Base-by-base conservation (phyloP, 2,797 vertebrate species). In the Bradypus variegatus region DNA sequence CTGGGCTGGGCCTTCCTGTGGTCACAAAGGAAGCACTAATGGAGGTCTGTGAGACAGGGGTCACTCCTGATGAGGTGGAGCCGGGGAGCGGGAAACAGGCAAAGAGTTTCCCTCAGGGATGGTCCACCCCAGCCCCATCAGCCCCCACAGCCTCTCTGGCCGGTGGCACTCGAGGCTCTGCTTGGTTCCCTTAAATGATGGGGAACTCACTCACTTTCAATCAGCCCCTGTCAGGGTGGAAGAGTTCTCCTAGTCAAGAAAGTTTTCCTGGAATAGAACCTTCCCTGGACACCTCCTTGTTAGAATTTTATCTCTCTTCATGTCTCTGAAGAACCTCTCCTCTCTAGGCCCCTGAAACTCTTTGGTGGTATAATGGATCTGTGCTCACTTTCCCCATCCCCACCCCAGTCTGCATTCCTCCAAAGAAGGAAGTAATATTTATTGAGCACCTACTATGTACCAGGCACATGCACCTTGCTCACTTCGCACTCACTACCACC, bases 1-100 rank as follows among this genome's bases (percentile, higher is more conserved):
- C 76, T 67, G 88, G 90, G 92, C 75, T 64, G 53, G 73, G 69
- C 65, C 93, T 95, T 95, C 94, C 93, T 93, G 94, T 95, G 95
- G 96, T 95, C 85, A 2, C 62, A 4, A 62, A 33, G 77, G 73
- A 90, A 62, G 85, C 0, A 9, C 25, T 70, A 9, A 45, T n/a
- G 25, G 60, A 36, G 60, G 50, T 9, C 0, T 3, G 48, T 16
- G 41, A 88, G 69, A 45, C 8, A 23, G 14, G 36, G 64, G 13
- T 29, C 45, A 19, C 76, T 90, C 65, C 72, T 72, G 55, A n/a
- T 60, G 62, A 80, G 65, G n/a, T 11, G 6, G 48, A 0, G 16
- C 50, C 36, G 36, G n/a, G n/a, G 29, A 8, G 8, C 33, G 86
- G 50, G 73, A 89, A 45, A 55, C 69, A 36, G 53, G 53, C 41